Percentiles rank a stretch among this genome's conserved stretches.
These are phyloP conservation scores for Chymomyza procnemis DNA, from an alignment of 2,888 invertebrate genomes.

Conservation along the genomic window DNA sequence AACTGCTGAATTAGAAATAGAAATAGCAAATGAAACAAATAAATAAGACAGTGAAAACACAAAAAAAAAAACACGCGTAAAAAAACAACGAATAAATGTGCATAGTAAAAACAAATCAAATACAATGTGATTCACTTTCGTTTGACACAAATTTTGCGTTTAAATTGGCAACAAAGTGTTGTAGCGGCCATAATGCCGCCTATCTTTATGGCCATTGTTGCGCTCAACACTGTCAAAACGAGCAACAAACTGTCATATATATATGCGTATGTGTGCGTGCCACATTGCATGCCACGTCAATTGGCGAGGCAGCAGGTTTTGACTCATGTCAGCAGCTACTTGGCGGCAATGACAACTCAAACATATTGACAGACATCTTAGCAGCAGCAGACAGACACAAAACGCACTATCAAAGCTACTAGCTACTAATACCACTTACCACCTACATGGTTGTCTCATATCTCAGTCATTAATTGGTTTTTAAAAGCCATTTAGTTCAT, in stretches of 20 bases:
- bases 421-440: constrained; percentile 1
- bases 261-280: not conserved
- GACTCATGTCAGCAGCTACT: not conserved
- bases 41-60: not conserved
- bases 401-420: not conserved
- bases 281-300: not conserved
- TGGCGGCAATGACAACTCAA: constrained; percentile 29
- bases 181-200: not conserved
- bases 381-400: constrained; percentile 1
- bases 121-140: constrained; percentile 22
- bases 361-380: constrained; percentile 37
- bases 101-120: constrained; percentile 1
- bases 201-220: not conserved
- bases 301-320: not conserved
- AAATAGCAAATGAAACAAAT: constrained; percentile 3
- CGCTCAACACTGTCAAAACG: constrained; percentile 39
- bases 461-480: constrained; percentile 62
- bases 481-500: constrained; percentile 55
- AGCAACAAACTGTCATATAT: constrained; percentile 23
- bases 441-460: constrained; percentile 13
- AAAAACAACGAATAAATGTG: not conserved
- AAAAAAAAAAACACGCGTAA: not conserved
- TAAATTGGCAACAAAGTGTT: constrained; percentile 13
- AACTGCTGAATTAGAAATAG: constrained; percentile 5
- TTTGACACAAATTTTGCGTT: constrained; percentile 24